Percentiles rank a stretch among this genome's conserved stretches.
Conservation (phyloP, 2,113 vertebrate genomes). For the Regulus satrapa region DNA sequence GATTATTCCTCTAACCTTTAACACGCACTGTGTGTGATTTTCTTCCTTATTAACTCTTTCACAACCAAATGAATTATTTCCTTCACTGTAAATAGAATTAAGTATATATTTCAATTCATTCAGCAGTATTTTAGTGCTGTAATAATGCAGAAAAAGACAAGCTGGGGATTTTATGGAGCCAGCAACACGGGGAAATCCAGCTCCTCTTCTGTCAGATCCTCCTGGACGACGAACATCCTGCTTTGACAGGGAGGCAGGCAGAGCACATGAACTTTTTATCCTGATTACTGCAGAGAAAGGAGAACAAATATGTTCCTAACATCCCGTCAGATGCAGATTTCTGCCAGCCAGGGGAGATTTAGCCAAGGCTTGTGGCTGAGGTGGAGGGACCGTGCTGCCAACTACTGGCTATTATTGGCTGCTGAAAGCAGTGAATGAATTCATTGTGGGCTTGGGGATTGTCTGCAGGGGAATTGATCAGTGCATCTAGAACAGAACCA, state of each 20-base stretch:
- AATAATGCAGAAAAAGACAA: background rate
- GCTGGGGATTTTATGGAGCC: background rate
- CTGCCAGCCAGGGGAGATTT: background rate
- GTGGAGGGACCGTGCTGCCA: constrained; percentile 35
- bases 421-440: background rate
- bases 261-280: background rate
- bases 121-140: background rate
- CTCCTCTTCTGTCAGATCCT: background rate
- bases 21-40: constrained; percentile 83
- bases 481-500: background rate
- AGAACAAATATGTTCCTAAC: background rate
- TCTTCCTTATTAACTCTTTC: constrained; percentile 84
- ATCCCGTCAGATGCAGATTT: background rate
- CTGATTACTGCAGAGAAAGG: background rate
- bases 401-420: constrained; percentile 33
- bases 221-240: background rate
- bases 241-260: background rate
- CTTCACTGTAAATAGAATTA: constrained; percentile 43
- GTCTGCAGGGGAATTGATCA: background rate
- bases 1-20: constrained; percentile 98
- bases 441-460: background rate
- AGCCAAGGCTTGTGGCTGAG: background rate
- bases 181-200: background rate
- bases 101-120: background rate
- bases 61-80: constrained; percentile 18